phyloP scores from a whole-genome alignment of 2,888 invertebrate species.

The Leptinotarsa haldemani region DNA sequence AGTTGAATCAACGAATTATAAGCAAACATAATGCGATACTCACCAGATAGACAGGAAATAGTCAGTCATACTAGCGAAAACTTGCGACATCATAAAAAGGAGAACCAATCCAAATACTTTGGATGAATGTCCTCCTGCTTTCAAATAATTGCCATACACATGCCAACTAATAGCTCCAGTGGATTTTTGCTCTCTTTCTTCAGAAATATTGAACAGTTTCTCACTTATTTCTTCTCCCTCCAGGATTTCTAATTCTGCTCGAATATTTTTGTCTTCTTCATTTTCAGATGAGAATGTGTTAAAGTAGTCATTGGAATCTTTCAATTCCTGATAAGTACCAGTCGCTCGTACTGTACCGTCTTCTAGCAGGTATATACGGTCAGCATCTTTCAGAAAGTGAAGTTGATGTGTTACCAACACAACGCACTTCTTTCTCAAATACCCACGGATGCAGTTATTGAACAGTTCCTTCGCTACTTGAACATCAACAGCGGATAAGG shows the following conservation, averaged over 20 bases:
- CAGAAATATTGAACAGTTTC: neutral
- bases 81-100: conserved; percentile 76
- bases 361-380: conserved; percentile 70
- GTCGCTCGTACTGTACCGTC: conserved; percentile 67
- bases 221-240: neutral
- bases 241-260: neutral
- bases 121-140: conserved; percentile 76
- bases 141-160: conserved; percentile 15
- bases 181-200: neutral
- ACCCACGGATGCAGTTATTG: conserved; percentile 78
- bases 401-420: conserved; percentile 81
- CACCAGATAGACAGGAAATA: conserved; percentile 84
- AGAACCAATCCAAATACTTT: conserved; percentile 53
- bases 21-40: conserved; percentile 47
- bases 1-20: neutral
- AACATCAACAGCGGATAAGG: conserved; percentile 88
- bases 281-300: conserved; percentile 33
- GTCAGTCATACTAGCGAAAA: conserved; percentile 79
- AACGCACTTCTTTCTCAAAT: conserved; percentile 74
- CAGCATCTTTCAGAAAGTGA: conserved; percentile 72
- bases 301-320: conserved; percentile 38
- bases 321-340: conserved; percentile 43
- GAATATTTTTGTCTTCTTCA: conserved; percentile 11
- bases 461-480: conserved; percentile 88
- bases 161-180: conserved; percentile 13